Conservation (phyloP, 2,113 vertebrate genomes). For the Narcine bancroftii region DNA sequence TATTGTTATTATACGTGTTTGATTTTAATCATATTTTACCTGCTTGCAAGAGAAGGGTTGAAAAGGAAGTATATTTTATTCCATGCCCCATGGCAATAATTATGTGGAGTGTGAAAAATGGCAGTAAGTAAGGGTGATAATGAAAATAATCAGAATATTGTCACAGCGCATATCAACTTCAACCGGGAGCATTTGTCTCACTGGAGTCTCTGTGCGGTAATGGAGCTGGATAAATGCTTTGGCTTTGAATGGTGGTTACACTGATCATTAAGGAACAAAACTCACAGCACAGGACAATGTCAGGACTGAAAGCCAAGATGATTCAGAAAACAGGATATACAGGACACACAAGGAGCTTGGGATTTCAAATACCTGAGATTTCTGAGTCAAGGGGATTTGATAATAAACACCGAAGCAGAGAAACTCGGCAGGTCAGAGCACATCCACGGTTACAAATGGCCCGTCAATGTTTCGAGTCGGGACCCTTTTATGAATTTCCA, state of each 20-base stretch:
- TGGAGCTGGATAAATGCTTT: neutral
- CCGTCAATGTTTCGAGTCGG: too few relatives aligned
- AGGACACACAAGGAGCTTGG: neutral
- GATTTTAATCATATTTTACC: constrained; percentile 34
- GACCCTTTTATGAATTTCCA: too few relatives aligned
- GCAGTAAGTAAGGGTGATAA: constrained; percentile 15
- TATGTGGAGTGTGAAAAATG: constrained; percentile 6
- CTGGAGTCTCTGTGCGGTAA: neutral
- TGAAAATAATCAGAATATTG: constrained; percentile 25
- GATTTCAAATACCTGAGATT: neutral
- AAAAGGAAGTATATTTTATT: constrained; percentile 20
- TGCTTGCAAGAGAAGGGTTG: neutral
- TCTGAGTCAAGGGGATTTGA: neutral
- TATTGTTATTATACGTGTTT: constrained; percentile 24
- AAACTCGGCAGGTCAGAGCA: too few relatives aligned
- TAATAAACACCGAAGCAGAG: too few relatives aligned
- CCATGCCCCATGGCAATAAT: constrained; percentile 14
- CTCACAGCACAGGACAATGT: neutral
- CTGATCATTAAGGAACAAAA: neutral
- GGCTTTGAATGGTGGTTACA: neutral
- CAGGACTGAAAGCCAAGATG: neutral
- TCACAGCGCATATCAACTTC: constrained; percentile 20
- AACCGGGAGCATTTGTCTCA: constrained; percentile 19
- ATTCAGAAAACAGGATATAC: neutral
- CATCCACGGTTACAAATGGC: too few relatives aligned